Base-by-base conservation (phyloP, 1,140 invertebrate genomes). In the Drosophila takahashii region DNA sequence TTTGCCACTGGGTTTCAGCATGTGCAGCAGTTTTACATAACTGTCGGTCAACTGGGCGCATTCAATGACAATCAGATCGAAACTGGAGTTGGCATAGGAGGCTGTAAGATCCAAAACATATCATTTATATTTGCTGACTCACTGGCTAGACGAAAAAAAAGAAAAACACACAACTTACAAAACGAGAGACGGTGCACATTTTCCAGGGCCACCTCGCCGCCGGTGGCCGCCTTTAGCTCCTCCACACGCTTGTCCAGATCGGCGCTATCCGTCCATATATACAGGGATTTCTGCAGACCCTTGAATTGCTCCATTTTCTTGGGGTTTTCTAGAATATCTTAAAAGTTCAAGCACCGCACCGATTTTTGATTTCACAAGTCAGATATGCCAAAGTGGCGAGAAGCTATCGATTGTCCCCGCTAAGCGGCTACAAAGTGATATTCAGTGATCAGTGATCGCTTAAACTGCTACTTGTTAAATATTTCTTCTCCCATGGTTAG, bases 1-100 rank as follows among this genome's bases (percentile, higher is more conserved):
- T 85, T 92, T 93, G 13, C 95, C 95, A 61, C 92, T 93, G 15
- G 95, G 94, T 81, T 95, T 95, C 0, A 95, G 86, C 45, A 95
- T 74, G 84, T 93, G 93, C 8, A 95, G 85, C 15, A 93, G 85
- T 51, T 94, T 93, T 54, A 93, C 92, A 60, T 95, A 90, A 37
- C 93, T 89, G 29, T 92, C 92, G 64, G 94, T 93, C 34, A 91
- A 85, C 60, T 94, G 93, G 16, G 89, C 67, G 92, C 79, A 93
- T 75, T 94, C 94, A 7, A 94, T 94, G 16, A 95, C 67, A 77
- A 95, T 93, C 2, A 93, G 80, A 80, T 95, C 94, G 72, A 95
- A 94, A 5, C 93, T 93, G 22, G 95, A 95, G 36, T 92, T 90
- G 15, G 91, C 77, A 62, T 93, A 92, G 54, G 93, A 93, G 34